Evolutionary conservation across 2,113 vertebrate genomes (phyloP).

Genomic region (Rattus rattus): DNA sequence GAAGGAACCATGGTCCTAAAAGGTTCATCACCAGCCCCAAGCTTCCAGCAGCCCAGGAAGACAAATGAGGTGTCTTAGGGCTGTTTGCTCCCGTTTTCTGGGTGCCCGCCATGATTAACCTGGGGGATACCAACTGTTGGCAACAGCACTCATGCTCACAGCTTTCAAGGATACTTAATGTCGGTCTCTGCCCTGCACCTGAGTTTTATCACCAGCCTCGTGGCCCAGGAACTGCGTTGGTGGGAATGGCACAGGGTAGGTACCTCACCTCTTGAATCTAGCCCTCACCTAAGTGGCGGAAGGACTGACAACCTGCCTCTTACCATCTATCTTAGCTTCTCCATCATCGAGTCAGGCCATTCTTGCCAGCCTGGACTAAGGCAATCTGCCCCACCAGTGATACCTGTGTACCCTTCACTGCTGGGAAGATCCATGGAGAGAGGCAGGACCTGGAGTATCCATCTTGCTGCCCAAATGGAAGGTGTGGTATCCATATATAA

Average conservation of each 20-base stretch:
- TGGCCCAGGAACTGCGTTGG: no score
- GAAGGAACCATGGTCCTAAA: neutral
- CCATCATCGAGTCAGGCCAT: neutral
- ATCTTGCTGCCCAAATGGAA: neutral
- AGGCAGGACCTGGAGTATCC: neutral
- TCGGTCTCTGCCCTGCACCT: neutral
- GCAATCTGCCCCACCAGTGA: neutral
- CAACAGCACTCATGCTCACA: no score
- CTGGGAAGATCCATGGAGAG: neutral
- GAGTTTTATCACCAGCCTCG: neutral
- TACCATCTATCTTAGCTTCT: neutral
- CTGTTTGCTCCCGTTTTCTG: neutral
- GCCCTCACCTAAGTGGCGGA: neutral
- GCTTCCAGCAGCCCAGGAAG: neutral
- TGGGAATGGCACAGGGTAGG: neutral
- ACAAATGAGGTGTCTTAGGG: neutral
- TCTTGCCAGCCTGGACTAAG: neutral
- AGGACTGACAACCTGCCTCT: neutral
- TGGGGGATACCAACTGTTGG: no score
- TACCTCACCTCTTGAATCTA: neutral
- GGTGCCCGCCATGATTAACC: neutral
- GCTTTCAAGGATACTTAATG: neutral
- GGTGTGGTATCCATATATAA: neutral
- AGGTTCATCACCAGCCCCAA: neutral
- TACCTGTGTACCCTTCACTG: no score